A percentile compares a stretch with the other conserved stretches of the same genome.
Conservation (phyloP, 1,140 invertebrate species). For the Chymomyza costata region DNA sequence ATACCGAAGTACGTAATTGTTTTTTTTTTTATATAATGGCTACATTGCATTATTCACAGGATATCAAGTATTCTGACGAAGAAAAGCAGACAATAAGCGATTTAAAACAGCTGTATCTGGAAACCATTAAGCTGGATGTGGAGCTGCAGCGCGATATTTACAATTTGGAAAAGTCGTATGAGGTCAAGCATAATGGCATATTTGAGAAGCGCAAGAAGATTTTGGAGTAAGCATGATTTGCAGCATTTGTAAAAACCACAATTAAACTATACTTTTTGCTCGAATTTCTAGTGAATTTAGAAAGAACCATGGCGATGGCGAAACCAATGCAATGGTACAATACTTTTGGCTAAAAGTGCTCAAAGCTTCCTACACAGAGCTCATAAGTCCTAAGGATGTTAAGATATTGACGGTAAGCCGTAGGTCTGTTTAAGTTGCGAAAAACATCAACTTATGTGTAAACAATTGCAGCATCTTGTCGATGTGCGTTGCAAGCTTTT, state of each 20-base stretch:
- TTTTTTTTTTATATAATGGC: too few species aligned
- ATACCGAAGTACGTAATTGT: constrained; percentile 38
- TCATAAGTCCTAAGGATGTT: constrained; percentile 86
- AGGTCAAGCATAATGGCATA: constrained; percentile 74
- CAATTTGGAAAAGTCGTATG: constrained; percentile 88
- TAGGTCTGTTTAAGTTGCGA: neutral
- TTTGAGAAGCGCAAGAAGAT: constrained; percentile 66
- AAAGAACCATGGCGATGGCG: constrained; percentile 46
- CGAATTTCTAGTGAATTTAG: constrained; percentile 37
- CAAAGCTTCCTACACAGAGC: constrained; percentile 84
- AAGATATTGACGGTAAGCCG: constrained; percentile 84
- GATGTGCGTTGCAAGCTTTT: constrained; percentile 55
- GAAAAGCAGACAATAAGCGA: constrained; percentile 88
- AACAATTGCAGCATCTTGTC: constrained; percentile 15
- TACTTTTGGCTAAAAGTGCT: constrained; percentile 96
- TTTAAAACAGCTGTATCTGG: constrained; percentile 90
- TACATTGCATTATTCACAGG: constrained; percentile 13
- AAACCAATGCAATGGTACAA: constrained; percentile 81
- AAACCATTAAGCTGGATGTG: constrained; percentile 87
- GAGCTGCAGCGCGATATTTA: constrained; percentile 93
- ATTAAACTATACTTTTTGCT: neutral
- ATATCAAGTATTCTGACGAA: constrained; percentile 75
- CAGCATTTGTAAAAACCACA: too few species aligned
- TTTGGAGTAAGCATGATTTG: constrained; percentile 44
- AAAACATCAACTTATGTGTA: neutral